Evolutionary conservation across 1,140 invertebrate species (phyloP).

Genomic region (Trichomalopsis sarcophagae): DNA sequence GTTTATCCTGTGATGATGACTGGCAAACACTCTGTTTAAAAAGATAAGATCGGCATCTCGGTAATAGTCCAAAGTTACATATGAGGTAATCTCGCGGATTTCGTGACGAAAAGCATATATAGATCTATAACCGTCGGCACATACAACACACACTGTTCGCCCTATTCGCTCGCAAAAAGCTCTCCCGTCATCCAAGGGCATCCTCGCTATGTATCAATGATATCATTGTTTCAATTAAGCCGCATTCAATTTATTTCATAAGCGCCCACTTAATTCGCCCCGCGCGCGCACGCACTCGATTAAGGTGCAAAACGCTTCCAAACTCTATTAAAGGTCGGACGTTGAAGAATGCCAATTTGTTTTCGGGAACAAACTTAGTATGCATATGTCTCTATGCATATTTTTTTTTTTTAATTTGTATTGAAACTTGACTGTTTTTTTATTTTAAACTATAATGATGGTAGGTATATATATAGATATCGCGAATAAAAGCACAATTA

Average conservation of each 20-base stretch:
- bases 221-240: conserved; percentile 37
- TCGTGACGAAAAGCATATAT: neutral
- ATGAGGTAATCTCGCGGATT: neutral
- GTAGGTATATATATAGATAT: no score
- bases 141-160: neutral
- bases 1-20: no score
- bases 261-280: conserved; percentile 3
- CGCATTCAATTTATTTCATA: conserved; percentile 27
- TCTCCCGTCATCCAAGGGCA: conserved; percentile 23
- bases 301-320: neutral
- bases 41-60: neutral
- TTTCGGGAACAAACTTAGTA: no score
- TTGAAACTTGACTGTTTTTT: no score
- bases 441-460: no score
- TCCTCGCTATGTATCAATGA: conserved; percentile 15
- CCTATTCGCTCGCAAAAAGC: neutral
- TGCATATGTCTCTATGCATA: no score
- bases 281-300: neutral
- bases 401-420: no score
- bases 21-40: no score
- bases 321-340: neutral
- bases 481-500: no score
- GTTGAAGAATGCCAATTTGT: no score
- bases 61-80: neutral
- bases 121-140: neutral